These are phyloP conservation scores for Calcarius lapponicus DNA, from an alignment of 2,797 vertebrate species.

Conservation along the genomic window DNA sequence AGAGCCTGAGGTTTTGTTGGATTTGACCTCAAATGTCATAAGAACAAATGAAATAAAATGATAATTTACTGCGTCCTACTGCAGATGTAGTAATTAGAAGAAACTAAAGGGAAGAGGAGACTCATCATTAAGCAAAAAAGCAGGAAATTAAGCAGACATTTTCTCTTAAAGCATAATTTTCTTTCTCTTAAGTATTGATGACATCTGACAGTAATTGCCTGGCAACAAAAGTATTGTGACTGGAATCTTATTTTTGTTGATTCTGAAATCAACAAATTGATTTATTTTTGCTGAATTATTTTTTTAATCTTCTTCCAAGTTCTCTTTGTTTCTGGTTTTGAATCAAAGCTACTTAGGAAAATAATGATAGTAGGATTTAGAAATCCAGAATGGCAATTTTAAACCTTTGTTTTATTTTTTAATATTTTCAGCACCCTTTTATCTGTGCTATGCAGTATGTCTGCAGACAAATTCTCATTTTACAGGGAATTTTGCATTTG, in stretches of 20 bases:
- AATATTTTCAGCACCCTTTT: not conserved
- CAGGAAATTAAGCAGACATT: not conserved
- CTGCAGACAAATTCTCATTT: not conserved
- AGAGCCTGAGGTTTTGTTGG: not conserved
- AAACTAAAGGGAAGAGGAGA: not conserved
- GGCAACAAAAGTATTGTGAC: not conserved
- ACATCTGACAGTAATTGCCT: not conserved
- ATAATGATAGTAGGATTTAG: not conserved
- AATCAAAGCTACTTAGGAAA: not conserved
- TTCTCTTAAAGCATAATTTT: not conserved
- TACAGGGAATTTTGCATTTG: not conserved
- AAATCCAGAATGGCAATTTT: not conserved
- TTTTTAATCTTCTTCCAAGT: not conserved
- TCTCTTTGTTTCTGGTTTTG: not conserved
- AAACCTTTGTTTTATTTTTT: not conserved
- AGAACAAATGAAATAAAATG: not conserved
- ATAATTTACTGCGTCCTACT: not conserved
- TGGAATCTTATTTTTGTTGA: not conserved
- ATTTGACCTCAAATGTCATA: not conserved
- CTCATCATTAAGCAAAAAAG: not conserved
- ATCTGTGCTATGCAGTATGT: not conserved
- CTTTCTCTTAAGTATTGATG: not conserved
- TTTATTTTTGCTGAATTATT: not conserved
- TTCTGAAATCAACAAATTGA: not conserved
- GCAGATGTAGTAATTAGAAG: not conserved